Evolutionary conservation across 2,797 vertebrate species (phyloP), one percentile per base, ranked within the genome.

Genomic region (Sebastes paucispinis): DNA sequence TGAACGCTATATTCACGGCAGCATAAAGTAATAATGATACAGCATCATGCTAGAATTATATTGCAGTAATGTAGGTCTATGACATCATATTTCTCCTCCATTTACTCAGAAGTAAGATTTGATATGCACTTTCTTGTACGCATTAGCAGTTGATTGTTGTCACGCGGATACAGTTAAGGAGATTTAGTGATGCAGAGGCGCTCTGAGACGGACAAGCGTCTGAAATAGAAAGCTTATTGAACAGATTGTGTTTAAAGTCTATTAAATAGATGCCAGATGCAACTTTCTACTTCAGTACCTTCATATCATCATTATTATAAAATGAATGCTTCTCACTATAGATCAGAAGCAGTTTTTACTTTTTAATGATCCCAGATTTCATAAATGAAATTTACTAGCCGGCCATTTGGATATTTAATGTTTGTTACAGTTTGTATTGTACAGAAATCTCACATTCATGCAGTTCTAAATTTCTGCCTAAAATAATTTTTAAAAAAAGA

Each of bases 101-200:
- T 88, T 89, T 93, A 86, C 81, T 82, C 84, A 77, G 69, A 89
- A 79, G 82, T 91, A 87, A 90, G 87, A 82, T 88, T 90, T 92
- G 85, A 93, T 88, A 88, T 87, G 89, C 92, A 91, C 89, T 93
- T 94, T 93, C 80, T 89, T 80, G 81, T 71, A 78, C 55, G 55
- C 79, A 73, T 88, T 87, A 84, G 80, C 77, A 60, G 63, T 76
- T 85, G 86, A 89, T 92, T 91, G 82, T 88, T 83, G 79, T 87
- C 71, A 54, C 70, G 57, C 76, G 75, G 87, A 77, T 73, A 75
- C 87, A 83, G 85, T 89, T 82, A 75, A 69, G 75, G 76, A 84
- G 88, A 89, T 88, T 82, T 83, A 90, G 68, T 16, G 79, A 82
- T 13, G 69, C 69, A 25, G 80, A 81, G 50, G 39, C 57, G 22